phyloP scores from a whole-genome alignment of 2,113 vertebrate genomes.

The Anser cygnoides region DNA sequence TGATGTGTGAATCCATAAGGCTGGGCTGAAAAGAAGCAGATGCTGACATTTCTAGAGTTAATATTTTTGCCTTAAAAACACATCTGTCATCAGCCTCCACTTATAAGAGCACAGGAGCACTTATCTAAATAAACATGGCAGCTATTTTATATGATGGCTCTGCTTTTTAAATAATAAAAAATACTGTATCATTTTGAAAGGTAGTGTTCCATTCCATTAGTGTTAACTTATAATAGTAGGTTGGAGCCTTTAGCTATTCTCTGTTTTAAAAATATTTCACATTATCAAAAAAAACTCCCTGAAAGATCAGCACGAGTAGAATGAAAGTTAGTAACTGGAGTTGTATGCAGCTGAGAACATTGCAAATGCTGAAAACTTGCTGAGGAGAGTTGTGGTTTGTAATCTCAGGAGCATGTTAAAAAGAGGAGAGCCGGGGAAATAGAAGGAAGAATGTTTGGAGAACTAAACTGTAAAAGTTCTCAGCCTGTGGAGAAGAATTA shows the following conservation, averaged over 20 bases:
- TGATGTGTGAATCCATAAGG: slow-evolving; percentile 68
- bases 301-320: background rate
- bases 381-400: background rate
- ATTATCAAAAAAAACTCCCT: slow-evolving; percentile 34
- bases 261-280: slow-evolving; percentile 13
- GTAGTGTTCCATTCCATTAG: background rate
- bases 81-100: slow-evolving; percentile 74
- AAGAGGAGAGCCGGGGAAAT: background rate
- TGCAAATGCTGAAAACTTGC: slow-evolving; percentile 30
- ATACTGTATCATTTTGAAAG: slow-evolving; percentile 30
- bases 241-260: background rate
- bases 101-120: slow-evolving; percentile 61
- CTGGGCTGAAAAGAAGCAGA: slow-evolving; percentile 77
- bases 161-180: slow-evolving; percentile 41
- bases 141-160: slow-evolving; percentile 51
- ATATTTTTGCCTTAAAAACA: slow-evolving; percentile 74
- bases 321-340: slow-evolving; percentile 20
- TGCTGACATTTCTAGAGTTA: slow-evolving; percentile 72
- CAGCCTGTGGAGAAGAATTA: background rate
- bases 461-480: background rate
- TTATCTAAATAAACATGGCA: slow-evolving; percentile 79
- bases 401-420: background rate
- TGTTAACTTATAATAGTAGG: background rate
- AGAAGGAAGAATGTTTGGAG: background rate
- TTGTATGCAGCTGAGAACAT: background rate